Percentiles rank a stretch among this genome's conserved stretches.
Conservation (phyloP, 2,888 invertebrate species). For the Drosophila longiperda region DNA sequence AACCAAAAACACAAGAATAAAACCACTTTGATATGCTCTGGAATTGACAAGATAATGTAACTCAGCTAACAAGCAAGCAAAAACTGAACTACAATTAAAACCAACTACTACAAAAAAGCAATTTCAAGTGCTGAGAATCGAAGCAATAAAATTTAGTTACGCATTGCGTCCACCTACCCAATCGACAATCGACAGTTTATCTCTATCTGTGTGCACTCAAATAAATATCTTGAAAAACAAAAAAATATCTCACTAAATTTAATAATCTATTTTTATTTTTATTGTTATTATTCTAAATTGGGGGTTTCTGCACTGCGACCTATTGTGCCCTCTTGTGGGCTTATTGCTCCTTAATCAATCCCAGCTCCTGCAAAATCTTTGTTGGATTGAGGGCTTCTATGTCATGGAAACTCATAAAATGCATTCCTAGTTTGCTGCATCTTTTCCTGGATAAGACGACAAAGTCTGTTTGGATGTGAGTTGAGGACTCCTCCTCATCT, state of each 20-base stretch:
- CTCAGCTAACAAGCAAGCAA: slow-evolving; percentile 4
- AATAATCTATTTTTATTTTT: too few species aligned
- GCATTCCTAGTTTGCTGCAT: too few species aligned
- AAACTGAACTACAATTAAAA: slow-evolving; percentile 2
- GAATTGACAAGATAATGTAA: slow-evolving; percentile 50
- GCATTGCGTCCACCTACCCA: slow-evolving; percentile 29
- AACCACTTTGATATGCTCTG: slow-evolving; percentile 49
- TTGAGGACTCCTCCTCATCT: too few species aligned
- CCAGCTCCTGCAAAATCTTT: too few species aligned
- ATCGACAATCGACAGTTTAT: not conserved
- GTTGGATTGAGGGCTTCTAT: too few species aligned
- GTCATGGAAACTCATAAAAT: too few species aligned
- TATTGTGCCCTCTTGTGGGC: too few species aligned
- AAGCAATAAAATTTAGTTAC: slow-evolving; percentile 59
- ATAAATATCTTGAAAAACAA: not conserved
- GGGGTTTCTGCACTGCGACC: too few species aligned
- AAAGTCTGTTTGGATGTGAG: too few species aligned
- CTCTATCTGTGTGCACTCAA: not conserved
- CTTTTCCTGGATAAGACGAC: too few species aligned
- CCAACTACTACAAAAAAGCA: slow-evolving; percentile 31
- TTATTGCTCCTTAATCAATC: too few species aligned
- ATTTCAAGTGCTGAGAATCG: slow-evolving; percentile 53
- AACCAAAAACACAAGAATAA: not conserved
- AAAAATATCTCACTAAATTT: not conserved
- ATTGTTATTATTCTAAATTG: too few species aligned